These are phyloP conservation scores for Notiomystis cincta DNA, from an alignment of 2,113 vertebrate species.

Conservation along the genomic window DNA sequence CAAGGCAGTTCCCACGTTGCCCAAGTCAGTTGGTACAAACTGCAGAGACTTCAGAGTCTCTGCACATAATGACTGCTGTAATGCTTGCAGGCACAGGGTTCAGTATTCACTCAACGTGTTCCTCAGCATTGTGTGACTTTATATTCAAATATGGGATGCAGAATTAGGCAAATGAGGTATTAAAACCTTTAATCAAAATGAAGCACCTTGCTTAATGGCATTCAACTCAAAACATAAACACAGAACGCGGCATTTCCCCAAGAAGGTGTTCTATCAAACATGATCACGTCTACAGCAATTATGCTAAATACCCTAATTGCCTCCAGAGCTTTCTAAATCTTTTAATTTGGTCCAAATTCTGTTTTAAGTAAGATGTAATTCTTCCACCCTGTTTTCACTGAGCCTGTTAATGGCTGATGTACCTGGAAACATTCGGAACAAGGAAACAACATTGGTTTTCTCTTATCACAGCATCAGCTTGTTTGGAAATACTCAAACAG, in stretches of 20 bases:
- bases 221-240: background rate
- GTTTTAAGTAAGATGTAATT: background rate
- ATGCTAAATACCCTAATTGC: slow-evolving; percentile 11
- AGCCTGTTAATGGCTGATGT: background rate
- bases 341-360: background rate
- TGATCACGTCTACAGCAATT: background rate
- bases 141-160: background rate
- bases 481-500: background rate
- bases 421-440: background rate
- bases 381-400: background rate
- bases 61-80: background rate
- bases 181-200: background rate
- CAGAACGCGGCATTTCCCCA: background rate
- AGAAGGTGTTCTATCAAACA: background rate
- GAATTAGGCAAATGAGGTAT: background rate
- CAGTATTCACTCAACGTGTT: background rate
- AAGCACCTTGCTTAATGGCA: background rate
- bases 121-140: background rate
- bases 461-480: background rate
- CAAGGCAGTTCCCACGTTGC: background rate
- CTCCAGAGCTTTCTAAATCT: slow-evolving; percentile 9
- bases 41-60: background rate
- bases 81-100: background rate
- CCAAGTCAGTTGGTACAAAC: background rate
- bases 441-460: background rate